These are phyloP conservation scores for Salmo trutta DNA, from an alignment of 2,797 vertebrate species.

Conservation along the genomic window DNA sequence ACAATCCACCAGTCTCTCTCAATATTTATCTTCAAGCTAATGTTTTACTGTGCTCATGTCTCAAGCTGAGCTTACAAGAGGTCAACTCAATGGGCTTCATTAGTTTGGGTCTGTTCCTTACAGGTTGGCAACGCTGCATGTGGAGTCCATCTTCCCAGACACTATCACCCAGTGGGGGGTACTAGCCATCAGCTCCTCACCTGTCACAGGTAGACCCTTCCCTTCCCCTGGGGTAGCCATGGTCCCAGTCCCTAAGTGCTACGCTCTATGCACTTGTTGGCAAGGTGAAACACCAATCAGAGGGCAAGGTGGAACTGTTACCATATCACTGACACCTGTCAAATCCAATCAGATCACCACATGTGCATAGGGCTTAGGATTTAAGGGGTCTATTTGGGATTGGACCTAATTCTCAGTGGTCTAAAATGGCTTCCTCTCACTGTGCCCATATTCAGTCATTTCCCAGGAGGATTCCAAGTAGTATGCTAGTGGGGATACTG, in stretches of 20 bases:
- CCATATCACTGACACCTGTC: no score
- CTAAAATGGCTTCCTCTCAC: no score
- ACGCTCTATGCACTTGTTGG: not conserved
- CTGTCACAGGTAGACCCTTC: conserved; percentile 68
- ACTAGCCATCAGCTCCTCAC: conserved; percentile 75
- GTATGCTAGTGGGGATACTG: not conserved
- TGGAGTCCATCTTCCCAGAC: conserved; percentile 63
- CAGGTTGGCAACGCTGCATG: conserved; percentile 58
- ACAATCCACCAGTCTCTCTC: not conserved
- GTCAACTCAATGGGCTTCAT: no score
- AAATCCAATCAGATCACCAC: no score
- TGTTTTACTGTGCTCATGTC: not conserved
- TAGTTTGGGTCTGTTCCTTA: conserved; percentile 3
- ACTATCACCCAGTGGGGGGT: conserved; percentile 85
- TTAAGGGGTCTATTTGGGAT: not conserved
- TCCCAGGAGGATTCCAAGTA: not conserved
- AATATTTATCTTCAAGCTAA: conserved; percentile 14
- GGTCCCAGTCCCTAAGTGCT: not conserved
- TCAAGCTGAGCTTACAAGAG: not conserved
- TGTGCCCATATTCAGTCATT: not conserved
- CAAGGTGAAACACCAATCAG: not conserved
- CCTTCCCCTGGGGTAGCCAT: not conserved
- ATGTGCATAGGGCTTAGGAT: no score
- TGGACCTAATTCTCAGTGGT: not conserved
- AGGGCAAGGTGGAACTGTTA: no score